Percentiles rank a stretch among this genome's conserved stretches.
Conservation (phyloP, 2,888 invertebrate genomes). For the Coelopa pilipes region DNA sequence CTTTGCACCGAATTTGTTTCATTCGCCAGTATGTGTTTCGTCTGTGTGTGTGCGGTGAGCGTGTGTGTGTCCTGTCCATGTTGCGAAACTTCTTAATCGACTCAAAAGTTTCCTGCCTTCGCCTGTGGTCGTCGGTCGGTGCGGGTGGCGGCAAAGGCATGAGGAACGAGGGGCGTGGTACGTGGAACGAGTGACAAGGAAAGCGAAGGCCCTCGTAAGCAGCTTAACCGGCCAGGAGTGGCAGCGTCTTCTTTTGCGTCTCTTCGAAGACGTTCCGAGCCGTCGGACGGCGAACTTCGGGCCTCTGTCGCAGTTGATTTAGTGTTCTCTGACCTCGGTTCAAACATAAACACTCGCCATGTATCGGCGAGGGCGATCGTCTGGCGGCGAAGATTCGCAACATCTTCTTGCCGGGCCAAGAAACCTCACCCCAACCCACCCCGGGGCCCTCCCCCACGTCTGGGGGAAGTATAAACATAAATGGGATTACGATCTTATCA, state of each 20-base stretch:
- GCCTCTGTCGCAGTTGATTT: slow-evolving; percentile 61
- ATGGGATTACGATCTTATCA: slow-evolving; percentile 69
- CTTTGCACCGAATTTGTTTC: slow-evolving; percentile 39
- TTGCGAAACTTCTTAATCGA: slow-evolving; percentile 36
- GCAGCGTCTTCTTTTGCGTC: not conserved
- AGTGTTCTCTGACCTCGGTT: slow-evolving; percentile 67
- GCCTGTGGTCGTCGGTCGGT: slow-evolving; percentile 1
- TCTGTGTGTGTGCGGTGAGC: slow-evolving; percentile 4
- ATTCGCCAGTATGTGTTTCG: slow-evolving; percentile 39
- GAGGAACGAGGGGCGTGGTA: not conserved
- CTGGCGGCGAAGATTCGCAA: slow-evolving; percentile 34
- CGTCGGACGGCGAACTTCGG: slow-evolving; percentile 43
- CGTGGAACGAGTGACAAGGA: no score
- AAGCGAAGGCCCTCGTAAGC: slow-evolving; percentile 33
- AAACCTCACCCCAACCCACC: slow-evolving; percentile 42
- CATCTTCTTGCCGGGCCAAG: not conserved
- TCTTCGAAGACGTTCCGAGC: not conserved
- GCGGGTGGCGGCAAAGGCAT: not conserved
- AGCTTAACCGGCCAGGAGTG: slow-evolving; percentile 21
- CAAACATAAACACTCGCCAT: slow-evolving; percentile 61
- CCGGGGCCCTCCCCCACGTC: slow-evolving; percentile 8
- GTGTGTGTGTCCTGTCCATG: slow-evolving; percentile 23
- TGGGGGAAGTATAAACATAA: slow-evolving; percentile 61
- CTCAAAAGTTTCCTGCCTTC: slow-evolving; percentile 29
- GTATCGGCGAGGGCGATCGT: slow-evolving; percentile 38